Evolutionary conservation across 2,888 invertebrate species (phyloP).

Genomic region (Drosophila paucipuncta): DNA sequence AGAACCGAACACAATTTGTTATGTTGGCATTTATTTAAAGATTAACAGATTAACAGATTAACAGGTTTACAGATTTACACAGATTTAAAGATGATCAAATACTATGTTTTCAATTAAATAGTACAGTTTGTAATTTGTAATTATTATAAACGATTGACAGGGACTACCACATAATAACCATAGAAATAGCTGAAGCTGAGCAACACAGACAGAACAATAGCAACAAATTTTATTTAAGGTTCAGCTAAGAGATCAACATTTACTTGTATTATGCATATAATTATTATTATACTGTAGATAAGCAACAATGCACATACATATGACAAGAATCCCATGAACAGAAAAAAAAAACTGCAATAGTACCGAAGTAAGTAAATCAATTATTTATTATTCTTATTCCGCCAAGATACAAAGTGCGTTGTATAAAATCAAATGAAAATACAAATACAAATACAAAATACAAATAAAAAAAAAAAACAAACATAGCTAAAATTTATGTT

Average conservation of each 20-base stretch:
- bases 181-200: conserved; percentile 71
- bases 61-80: conserved; percentile 28
- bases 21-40: conserved; percentile 66
- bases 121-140: conserved; percentile 62
- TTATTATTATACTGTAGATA: conserved; percentile 55
- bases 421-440: conserved; percentile 45
- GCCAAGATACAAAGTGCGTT: conserved; percentile 40
- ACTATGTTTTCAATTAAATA: conserved; percentile 46
- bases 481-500: conserved; percentile 67
- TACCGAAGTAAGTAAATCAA: conserved; percentile 77
- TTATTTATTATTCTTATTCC: conserved; percentile 65
- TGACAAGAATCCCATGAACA: conserved; percentile 29
- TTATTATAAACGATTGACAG: conserved; percentile 80
- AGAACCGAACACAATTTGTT: conserved; percentile 66
- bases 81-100: conserved; percentile 23
- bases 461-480: conserved; percentile 34
- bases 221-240: conserved; percentile 68
- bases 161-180: conserved; percentile 77
- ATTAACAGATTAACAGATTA: conserved; percentile 14
- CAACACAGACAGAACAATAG: conserved; percentile 58
- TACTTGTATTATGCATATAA: conserved; percentile 46
- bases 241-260: conserved; percentile 43
- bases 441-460: conserved; percentile 26
- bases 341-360: conserved; percentile 60
- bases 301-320: conserved; percentile 19